Evolutionary conservation across 2,888 invertebrate genomes (phyloP).

Genomic region (Smittia sp.): DNA sequence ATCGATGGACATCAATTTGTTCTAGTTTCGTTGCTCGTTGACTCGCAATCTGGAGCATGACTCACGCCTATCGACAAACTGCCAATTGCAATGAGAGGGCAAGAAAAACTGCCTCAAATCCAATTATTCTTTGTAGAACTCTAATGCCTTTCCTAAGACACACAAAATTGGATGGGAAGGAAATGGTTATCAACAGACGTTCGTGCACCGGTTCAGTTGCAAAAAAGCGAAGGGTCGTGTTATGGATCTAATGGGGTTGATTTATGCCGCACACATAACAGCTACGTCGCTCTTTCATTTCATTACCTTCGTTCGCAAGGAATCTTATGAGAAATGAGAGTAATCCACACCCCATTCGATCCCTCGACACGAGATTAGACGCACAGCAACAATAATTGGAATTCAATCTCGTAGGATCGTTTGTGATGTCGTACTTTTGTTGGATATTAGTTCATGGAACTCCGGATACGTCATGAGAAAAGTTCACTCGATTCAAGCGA

Average conservation of each 20-base stretch:
- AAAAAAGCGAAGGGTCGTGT: neutral
- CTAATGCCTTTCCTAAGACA: neutral
- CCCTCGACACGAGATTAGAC: neutral
- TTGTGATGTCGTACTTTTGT: too few relatives aligned
- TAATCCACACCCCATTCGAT: neutral
- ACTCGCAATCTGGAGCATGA: neutral
- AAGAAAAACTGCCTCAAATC: neutral
- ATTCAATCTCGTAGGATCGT: slow-evolving; percentile 14
- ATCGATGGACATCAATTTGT: neutral
- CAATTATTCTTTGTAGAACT: neutral
- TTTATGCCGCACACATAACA: neutral
- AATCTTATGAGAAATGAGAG: neutral
- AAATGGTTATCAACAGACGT: slow-evolving; percentile 24
- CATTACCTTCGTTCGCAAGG: slow-evolving; percentile 1
- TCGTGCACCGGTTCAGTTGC: neutral
- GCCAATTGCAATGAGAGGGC: neutral
- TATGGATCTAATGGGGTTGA: neutral
- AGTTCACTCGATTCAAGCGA: too few relatives aligned
- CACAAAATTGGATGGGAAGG: slow-evolving; percentile 12
- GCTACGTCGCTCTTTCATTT: neutral
- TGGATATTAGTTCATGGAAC: too few relatives aligned
- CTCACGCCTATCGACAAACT: slow-evolving; percentile 5
- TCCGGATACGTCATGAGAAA: too few relatives aligned
- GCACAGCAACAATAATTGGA: slow-evolving; percentile 3
- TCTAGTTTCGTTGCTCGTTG: neutral